Conservation (phyloP, 2,888 invertebrate genomes). For the Rotaria magnacalcarata region DNA sequence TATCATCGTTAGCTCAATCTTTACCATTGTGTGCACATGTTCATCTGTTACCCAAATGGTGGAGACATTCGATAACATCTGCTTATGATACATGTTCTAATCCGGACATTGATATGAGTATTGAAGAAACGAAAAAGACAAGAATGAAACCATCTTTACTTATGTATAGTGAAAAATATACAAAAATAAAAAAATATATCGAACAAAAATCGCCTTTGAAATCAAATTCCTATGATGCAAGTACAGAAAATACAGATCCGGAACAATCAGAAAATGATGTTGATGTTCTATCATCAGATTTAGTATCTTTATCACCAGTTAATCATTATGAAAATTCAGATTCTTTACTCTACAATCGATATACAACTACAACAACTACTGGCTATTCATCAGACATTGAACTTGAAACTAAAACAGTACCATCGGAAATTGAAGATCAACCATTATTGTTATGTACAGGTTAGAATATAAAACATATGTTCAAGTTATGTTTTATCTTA, state of each 20-base stretch:
- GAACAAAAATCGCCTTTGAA: neutral
- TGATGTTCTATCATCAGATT: neutral
- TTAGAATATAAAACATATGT: neutral
- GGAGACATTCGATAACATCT: neutral
- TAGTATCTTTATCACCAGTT: neutral
- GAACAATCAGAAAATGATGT: conserved; percentile 22
- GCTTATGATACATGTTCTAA: conserved; percentile 35
- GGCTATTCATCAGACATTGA: conserved; percentile 35
- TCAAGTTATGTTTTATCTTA: neutral
- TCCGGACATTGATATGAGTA: neutral
- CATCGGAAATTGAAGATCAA: neutral
- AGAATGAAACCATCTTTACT: neutral
- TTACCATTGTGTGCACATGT: neutral
- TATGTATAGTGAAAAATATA: conserved; percentile 33
- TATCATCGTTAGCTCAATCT: neutral
- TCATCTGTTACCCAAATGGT: neutral
- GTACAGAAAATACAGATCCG: conserved; percentile 13
- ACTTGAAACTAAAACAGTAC: neutral
- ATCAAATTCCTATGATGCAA: conserved; percentile 25
- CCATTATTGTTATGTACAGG: neutral
- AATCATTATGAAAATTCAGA: conserved; percentile 1
- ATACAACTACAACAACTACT: conserved; percentile 20
- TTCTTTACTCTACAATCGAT: neutral
- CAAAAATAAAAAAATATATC: neutral
- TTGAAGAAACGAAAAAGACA: neutral